These are phyloP conservation scores for Mixornis gularis DNA, from an alignment of 2,113 vertebrate species.

Conservation along the genomic window DNA sequence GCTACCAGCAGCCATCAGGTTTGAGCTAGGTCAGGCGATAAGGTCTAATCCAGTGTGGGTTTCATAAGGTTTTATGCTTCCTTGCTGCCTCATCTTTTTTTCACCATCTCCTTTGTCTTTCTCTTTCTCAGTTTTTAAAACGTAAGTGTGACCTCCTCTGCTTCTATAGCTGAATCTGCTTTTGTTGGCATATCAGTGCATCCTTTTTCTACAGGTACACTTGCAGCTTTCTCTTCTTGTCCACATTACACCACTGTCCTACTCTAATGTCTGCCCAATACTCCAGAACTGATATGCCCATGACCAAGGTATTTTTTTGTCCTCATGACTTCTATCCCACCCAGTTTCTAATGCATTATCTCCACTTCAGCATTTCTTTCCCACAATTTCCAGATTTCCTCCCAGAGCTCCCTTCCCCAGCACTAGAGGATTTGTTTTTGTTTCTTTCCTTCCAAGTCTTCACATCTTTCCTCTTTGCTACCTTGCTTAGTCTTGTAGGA, in stretches of 20 bases:
- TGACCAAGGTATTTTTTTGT: background rate
- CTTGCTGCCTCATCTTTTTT: background rate
- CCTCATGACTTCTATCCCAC: background rate
- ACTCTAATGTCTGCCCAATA: background rate
- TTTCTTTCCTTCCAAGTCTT: background rate
- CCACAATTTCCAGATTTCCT: background rate
- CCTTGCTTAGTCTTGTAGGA: background rate
- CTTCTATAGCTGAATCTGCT: background rate
- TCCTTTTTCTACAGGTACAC: background rate
- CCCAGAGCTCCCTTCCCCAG: background rate
- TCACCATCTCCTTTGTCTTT: background rate
- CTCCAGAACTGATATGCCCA: background rate
- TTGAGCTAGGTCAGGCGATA: background rate
- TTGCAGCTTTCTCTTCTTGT: background rate
- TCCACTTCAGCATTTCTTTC: background rate
- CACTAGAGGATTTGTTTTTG: background rate
- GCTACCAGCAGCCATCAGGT: background rate
- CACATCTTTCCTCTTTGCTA: background rate
- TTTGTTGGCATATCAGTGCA: background rate
- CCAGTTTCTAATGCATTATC: background rate
- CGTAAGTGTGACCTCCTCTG: fast-evolving
- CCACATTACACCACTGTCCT: background rate
- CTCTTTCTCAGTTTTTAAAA: background rate
- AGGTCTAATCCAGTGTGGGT: background rate
- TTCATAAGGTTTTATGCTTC: background rate